Base-by-base conservation (phyloP, 2,113 vertebrate genomes). In the Cisticola juncidis region DNA sequence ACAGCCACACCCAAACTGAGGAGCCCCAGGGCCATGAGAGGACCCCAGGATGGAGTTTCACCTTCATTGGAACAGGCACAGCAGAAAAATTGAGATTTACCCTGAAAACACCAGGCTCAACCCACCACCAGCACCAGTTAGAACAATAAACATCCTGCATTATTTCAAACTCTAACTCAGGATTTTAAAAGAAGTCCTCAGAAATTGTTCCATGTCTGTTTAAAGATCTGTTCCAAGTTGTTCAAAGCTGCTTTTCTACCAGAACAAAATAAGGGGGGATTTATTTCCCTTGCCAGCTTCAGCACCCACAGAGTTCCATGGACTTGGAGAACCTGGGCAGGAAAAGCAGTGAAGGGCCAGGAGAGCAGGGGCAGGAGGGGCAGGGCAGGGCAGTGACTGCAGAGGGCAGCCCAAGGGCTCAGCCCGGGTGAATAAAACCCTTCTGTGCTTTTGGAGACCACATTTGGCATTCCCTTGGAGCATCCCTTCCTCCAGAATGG, bases 291-390 rank as follows among this genome's bases (percentile, higher is more conserved):
- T 54, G 25, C 61, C 74, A 62, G 1, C 28, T 40, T 26, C 56
- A 53, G 47, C 35, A 25, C 19, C 22, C 24, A 26, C 25, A 26
- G 9, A 6, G 2, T 29, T 11, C 56, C 38, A 2, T 0, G 11
- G 35, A 5, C 0, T 0, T 2, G 14, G 50, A 29, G 36, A 11
- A 40, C n/a, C 22, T 0, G 14, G 29, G 62, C 69, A 57, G n/a
- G 33, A 17, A 4, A 18, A 12, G 0, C 0, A 17, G 16, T 0
- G 4, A 10, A 57, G 33, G 7, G 24, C 31, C 60, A 2, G 0
- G 7, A 4, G 15, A 48, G 57, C 33, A 8, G 78, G 11, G 69
- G 5, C 28, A 23, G 53, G 58, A 85, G 70, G 64, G 60, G 26
- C 29, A 23, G 45, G 0, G 5, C 58, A 28, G 68, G 79, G 13